Conservation (phyloP, 2,888 invertebrate species). For the Drosophila pegasa region DNA sequence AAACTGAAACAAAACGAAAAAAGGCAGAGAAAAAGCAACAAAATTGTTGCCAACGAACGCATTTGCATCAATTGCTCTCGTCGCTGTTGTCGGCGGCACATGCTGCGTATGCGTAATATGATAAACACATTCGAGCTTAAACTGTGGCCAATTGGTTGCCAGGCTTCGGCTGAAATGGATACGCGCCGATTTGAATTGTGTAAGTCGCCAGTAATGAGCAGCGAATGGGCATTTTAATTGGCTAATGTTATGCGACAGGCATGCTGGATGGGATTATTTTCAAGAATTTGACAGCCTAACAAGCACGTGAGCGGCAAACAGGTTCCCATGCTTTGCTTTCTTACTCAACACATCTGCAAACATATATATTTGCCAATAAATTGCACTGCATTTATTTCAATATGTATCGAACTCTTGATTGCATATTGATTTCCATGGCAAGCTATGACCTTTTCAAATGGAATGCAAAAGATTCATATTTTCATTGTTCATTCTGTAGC, state of each 20-base stretch:
- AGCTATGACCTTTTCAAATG: not conserved
- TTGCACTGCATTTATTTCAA: not conserved
- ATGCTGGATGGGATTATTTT: not conserved
- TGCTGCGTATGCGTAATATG: constrained; percentile 58
- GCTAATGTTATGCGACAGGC: too few species aligned
- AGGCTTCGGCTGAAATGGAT: constrained; percentile 21
- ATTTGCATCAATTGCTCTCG: constrained; percentile 24
- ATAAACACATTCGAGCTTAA: constrained; percentile 38
- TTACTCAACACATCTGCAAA: too few species aligned
- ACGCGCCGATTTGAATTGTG: not conserved
- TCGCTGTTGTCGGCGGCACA: constrained; percentile 22
- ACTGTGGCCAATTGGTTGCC: constrained; percentile 35
- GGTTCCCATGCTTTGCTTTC: too few species aligned
- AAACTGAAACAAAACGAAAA: not conserved
- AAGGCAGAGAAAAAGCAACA: constrained; percentile 1
- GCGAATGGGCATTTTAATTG: not conserved
- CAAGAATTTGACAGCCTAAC: not conserved
- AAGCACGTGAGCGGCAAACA: not conserved
- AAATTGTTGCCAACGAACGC: constrained; percentile 29
- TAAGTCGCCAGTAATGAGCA: constrained; percentile 2
- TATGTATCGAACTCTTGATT: not conserved
- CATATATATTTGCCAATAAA: not conserved
- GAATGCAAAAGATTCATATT: not conserved
- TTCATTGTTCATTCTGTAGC: too few species aligned
- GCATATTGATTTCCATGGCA: not conserved